phyloP scores from a whole-genome alignment of 1,140 invertebrate genomes.

The Apis florea region DNA sequence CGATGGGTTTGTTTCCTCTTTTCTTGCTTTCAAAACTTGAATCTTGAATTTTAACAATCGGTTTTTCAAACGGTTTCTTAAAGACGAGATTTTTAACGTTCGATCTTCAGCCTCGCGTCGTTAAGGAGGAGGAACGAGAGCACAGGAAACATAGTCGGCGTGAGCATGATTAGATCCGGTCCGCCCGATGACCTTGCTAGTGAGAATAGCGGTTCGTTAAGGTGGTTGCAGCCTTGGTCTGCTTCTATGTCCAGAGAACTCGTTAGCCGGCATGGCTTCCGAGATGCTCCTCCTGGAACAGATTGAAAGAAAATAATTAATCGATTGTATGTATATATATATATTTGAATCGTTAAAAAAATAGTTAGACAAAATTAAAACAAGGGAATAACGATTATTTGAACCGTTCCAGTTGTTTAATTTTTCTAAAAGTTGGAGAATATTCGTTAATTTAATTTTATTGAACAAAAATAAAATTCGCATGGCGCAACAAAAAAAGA shows the following conservation, averaged over 20 bases:
- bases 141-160: background rate
- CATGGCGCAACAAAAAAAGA: too few species aligned
- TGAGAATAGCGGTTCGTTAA: slow-evolving; percentile 60
- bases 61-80: background rate
- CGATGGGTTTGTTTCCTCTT: background rate
- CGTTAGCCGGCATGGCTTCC: slow-evolving; percentile 71
- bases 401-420: background rate
- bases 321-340: slow-evolving; percentile 19
- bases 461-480: too few species aligned
- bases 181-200: slow-evolving; percentile 36
- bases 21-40: background rate
- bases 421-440: background rate
- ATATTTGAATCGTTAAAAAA: slow-evolving; percentile 41
- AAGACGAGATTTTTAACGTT: background rate
- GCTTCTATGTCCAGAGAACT: slow-evolving; percentile 56
- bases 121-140: background rate
- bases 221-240: slow-evolving; percentile 67
- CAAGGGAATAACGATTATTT: slow-evolving; percentile 3
- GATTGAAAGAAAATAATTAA: slow-evolving; percentile 62
- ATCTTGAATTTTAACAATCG: background rate
- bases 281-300: slow-evolving; percentile 67
- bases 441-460: too few species aligned
- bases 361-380: slow-evolving; percentile 21
- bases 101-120: background rate
- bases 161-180: slow-evolving; percentile 52